These are phyloP conservation scores for Chauna torquata DNA, from an alignment of 2,113 vertebrate species.

Conservation along the genomic window DNA sequence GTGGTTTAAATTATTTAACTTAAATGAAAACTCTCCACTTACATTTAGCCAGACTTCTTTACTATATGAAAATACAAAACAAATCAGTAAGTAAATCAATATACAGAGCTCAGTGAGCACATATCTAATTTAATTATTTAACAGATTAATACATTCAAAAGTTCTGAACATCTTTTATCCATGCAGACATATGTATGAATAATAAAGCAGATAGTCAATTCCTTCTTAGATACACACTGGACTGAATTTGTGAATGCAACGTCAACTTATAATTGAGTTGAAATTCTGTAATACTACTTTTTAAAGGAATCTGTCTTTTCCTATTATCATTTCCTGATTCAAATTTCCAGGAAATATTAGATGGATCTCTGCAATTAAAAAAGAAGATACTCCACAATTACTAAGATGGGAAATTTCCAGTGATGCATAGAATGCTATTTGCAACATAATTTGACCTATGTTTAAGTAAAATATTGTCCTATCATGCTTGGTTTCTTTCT, in stretches of 20 bases:
- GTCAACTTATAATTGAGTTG: not conserved
- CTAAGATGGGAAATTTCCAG: not conserved
- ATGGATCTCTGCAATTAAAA: not conserved
- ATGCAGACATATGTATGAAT: not conserved
- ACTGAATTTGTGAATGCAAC: not conserved
- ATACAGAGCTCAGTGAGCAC: not conserved
- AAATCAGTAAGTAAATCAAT: not conserved
- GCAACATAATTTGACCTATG: not conserved
- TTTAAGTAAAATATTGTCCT: not conserved
- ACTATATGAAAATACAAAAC: not conserved
- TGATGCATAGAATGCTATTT: not conserved
- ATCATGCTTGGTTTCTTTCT: not conserved
- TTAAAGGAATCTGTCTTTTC: not conserved
- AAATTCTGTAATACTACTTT: not conserved
- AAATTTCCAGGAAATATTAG: not conserved
- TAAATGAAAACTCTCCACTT: not conserved
- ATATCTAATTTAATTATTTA: not conserved
- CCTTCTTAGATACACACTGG: not conserved
- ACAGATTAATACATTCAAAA: not conserved
- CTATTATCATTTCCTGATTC: not conserved
- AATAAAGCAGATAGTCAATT: conserved; percentile 30
- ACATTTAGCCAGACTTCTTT: not conserved
- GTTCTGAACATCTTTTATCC: conserved; percentile 5
- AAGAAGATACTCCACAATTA: not conserved
- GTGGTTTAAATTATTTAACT: not conserved